Percentiles rank a stretch among this genome's conserved stretches.
Evolutionary conservation across 2,113 vertebrate species (phyloP).

Genomic region (Nansenia antarctica): DNA sequence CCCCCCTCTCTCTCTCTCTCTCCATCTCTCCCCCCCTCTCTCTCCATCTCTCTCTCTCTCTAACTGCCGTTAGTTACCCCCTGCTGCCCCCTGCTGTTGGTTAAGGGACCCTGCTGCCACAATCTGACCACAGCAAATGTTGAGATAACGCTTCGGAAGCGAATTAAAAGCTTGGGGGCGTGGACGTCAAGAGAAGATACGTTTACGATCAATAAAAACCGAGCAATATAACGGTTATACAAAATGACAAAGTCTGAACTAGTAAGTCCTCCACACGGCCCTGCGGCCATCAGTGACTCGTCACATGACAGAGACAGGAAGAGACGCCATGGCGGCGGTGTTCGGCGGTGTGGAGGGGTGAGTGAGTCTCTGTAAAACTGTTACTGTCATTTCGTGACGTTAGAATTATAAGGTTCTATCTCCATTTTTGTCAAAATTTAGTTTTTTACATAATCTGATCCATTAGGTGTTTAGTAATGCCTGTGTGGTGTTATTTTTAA

Average conservation of each 20-base stretch:
- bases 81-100: neutral
- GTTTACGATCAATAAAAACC: neutral
- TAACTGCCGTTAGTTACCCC: neutral
- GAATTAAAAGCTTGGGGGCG: neutral
- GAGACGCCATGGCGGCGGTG: constrained; percentile 50
- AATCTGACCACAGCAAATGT: too few species aligned
- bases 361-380: too few species aligned
- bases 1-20: too few species aligned
- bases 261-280: neutral
- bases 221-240: neutral
- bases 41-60: too few species aligned
- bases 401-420: too few species aligned
- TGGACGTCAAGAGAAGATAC: neutral
- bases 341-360: constrained; percentile 73
- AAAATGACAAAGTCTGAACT: neutral
- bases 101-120: neutral
- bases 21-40: too few species aligned
- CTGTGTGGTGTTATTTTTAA: too few species aligned
- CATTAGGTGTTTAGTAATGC: too few species aligned
- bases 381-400: too few species aligned
- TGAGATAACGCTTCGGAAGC: too few species aligned
- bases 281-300: constrained; percentile 57
- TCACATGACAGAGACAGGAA: constrained; percentile 53
- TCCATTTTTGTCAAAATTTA: too few species aligned
- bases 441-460: too few species aligned